Evolutionary conservation across 1,140 invertebrate genomes (phyloP).

Genomic region (Zelostemma sp.): DNA sequence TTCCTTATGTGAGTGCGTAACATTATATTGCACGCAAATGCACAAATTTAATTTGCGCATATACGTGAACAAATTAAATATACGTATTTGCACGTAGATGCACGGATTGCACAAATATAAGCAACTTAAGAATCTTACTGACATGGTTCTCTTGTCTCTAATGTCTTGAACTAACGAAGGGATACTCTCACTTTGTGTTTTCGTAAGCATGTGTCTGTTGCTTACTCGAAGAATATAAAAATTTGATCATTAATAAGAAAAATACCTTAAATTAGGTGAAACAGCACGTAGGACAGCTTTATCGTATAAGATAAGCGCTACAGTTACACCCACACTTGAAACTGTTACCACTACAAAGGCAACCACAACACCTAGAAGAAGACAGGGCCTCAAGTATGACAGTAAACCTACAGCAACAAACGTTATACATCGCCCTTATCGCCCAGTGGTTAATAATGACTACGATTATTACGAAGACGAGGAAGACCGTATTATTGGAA

Average conservation of each 20-base stretch:
- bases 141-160: constrained; percentile 1
- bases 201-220: constrained; percentile 21
- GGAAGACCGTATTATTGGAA: constrained; percentile 71
- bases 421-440: constrained; percentile 55
- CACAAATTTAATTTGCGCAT: too few relatives aligned
- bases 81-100: too few relatives aligned
- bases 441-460: constrained; percentile 66
- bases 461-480: constrained; percentile 81
- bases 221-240: neutral
- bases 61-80: too few relatives aligned
- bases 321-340: constrained; percentile 64
- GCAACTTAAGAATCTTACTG: too few relatives aligned
- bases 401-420: constrained; percentile 19
- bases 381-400: constrained; percentile 51
- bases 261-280: constrained; percentile 55
- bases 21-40: too few relatives aligned
- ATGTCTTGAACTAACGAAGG: constrained; percentile 18
- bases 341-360: constrained; percentile 27
- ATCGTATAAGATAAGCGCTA: constrained; percentile 65
- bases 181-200: constrained; percentile 3
- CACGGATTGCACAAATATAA: too few relatives aligned
- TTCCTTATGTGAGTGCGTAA: too few relatives aligned
- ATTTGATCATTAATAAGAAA: constrained; percentile 32
- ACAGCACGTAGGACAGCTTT: constrained; percentile 62
- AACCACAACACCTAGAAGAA: constrained; percentile 54